phyloP scores from a whole-genome alignment of 1,140 invertebrate species.

The Megalopta genalis region DNA sequence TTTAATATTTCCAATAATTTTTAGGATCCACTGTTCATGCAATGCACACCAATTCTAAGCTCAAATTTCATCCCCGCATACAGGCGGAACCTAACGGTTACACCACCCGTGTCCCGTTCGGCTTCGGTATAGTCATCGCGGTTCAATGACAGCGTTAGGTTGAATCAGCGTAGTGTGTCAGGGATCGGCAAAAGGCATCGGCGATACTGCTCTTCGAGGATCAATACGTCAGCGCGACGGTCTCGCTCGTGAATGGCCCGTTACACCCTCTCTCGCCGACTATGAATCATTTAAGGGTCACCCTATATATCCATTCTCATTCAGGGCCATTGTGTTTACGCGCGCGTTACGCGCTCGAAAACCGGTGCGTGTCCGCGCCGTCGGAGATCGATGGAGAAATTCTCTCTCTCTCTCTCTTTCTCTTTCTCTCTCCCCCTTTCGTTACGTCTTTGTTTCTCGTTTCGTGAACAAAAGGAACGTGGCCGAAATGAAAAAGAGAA shows the following conservation, averaged over 20 bases:
- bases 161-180: not conserved
- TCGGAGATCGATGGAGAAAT: constrained; percentile 23
- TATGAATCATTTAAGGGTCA: constrained; percentile 66
- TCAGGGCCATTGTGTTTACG: constrained; percentile 43
- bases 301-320: constrained; percentile 42
- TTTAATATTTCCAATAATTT: too few relatives aligned
- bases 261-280: constrained; percentile 41
- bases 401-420: not conserved
- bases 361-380: constrained; percentile 25
- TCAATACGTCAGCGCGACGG: constrained; percentile 60
- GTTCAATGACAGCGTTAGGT: not conserved
- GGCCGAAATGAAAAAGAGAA: not conserved
- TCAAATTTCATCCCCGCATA: too few relatives aligned
- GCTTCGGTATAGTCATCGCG: too few relatives aligned
- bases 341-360: constrained; percentile 22
- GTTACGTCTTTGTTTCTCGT: too few relatives aligned
- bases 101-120: too few relatives aligned
- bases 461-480: too few relatives aligned
- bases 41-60: too few relatives aligned
- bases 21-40: too few relatives aligned
- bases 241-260: constrained; percentile 58
- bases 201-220: constrained; percentile 39
- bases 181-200: constrained; percentile 8
- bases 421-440: not conserved
- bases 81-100: too few relatives aligned